A percentile compares a stretch with the other conserved stretches of the same genome.
Conservation (phyloP, 2,113 vertebrate species). For the Caranx ignobilis region DNA sequence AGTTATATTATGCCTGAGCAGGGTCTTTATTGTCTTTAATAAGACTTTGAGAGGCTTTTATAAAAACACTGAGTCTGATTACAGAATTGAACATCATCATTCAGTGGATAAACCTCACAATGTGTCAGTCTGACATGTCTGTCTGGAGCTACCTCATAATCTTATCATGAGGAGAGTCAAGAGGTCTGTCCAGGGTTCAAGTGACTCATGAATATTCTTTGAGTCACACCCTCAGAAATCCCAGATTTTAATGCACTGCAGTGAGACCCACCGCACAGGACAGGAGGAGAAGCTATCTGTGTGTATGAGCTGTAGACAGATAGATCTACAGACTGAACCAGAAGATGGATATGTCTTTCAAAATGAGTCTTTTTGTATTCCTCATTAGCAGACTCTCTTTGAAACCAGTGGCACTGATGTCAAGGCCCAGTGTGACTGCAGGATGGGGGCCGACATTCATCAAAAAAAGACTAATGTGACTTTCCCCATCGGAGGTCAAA, state of each 20-base stretch:
- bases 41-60: conserved; percentile 9
- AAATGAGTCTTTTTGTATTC: conserved; percentile 62
- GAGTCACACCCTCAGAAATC: conserved; percentile 48
- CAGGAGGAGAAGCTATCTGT: not conserved
- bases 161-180: conserved; percentile 67
- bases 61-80: conserved; percentile 44
- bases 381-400: conserved; percentile 64
- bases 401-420: conserved; percentile 60
- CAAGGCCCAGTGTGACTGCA: conserved; percentile 55
- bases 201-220: conserved; percentile 77
- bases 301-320: not conserved
- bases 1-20: not conserved
- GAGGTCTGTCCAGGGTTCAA: conserved; percentile 66
- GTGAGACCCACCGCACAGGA: conserved; percentile 21
- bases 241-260: conserved; percentile 35
- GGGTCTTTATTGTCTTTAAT: not conserved
- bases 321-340: conserved; percentile 1
- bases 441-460: conserved; percentile 41
- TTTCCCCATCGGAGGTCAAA: conserved; percentile 32
- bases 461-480: conserved; percentile 48
- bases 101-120: conserved; percentile 44
- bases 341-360: conserved; percentile 34
- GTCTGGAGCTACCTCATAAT: conserved; percentile 68
- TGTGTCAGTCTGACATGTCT: conserved; percentile 53
- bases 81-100: conserved; percentile 55